Base-by-base conservation (phyloP, 2,113 vertebrate species). In the Takifugu bimaculatus region DNA sequence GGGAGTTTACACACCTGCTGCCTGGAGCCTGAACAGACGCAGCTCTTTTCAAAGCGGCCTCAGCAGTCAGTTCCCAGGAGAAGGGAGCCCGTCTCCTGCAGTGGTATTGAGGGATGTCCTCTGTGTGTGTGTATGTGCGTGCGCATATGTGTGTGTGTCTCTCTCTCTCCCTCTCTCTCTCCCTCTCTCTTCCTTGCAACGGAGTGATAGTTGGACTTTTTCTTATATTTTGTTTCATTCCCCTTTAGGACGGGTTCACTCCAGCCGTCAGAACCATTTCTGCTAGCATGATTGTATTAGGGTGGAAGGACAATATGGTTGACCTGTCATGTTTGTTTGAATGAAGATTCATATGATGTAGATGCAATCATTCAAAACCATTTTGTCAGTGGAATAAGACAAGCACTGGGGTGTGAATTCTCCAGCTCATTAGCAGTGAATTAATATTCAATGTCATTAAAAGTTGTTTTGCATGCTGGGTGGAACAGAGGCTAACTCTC, bases 1-100 rank as follows among this genome's bases (percentile, higher is more conserved):
- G 68, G 75, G 75, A 86, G 85, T 82, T 86, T 83, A 89, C 85
- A 90, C 89, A 91, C 89, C 88, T 91, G 88, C 88, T 88, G 79
- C 85, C 82, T 67, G 57, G 74, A 49, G 65, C 74, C 32, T 43
- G 42, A 71, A 77, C 83, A 84, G 75, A 85, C 77, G 63, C 79
- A 67, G 83, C 74, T 86, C 88, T 84, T 89, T 83, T 84, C 81
- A 85, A 75, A 78, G 70, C 71, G 52, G 60, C 72, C 73, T 82
- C 39, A 66, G 71, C 62, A 64, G 59, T 26, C 58, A 57, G 48
- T 43, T 89, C 88, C 87, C 86, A 70, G 68, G 84, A 88, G 85
- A 78, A 85, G 77, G 64, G 32, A 81, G 76, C 64, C 79, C 78
- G 74, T 85, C 83, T 88, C 76, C 82, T 83, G 75, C 78, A 82